Percentiles rank a stretch among this genome's conserved stretches.
These are phyloP conservation scores for Malurus cyaneus DNA, from an alignment of 2,113 vertebrate genomes.

Conservation along the genomic window DNA sequence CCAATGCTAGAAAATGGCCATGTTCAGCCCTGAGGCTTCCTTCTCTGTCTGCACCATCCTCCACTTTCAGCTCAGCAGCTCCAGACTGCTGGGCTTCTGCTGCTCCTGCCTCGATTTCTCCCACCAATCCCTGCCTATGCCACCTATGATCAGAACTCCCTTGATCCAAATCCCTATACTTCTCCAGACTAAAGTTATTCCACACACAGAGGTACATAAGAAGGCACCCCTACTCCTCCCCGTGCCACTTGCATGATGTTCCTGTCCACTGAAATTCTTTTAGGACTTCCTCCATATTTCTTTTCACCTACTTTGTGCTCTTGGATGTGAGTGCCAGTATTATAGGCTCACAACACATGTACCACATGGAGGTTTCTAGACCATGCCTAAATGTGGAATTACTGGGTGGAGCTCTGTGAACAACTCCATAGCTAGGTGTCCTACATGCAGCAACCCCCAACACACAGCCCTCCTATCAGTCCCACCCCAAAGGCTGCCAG, in stretches of 20 bases:
- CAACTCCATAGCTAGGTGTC: not conserved
- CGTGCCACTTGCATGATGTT: not conserved
- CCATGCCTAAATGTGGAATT: not conserved
- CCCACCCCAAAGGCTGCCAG: not conserved
- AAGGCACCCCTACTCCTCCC: not conserved
- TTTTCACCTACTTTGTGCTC: not conserved
- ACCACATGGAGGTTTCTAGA: not conserved
- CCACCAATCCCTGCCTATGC: not conserved
- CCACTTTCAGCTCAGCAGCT: not conserved
- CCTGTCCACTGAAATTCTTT: not conserved
- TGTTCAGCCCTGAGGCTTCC: not conserved
- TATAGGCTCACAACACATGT: not conserved
- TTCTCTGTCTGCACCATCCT: not conserved
- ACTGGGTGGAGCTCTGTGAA: not conserved
- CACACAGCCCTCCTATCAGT: not conserved
- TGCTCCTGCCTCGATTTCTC: not conserved
- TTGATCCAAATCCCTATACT: not conserved
- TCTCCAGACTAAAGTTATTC: not conserved
- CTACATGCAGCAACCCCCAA: rapidly evolving
- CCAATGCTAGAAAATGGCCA: not conserved
- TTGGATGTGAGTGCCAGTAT: not conserved
- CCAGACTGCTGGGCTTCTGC: not conserved
- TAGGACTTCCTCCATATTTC: not conserved
- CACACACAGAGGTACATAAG: not conserved
- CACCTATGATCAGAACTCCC: not conserved